Evolutionary conservation across 2,888 invertebrate genomes (phyloP).

Genomic region (Drosophila setosimentum): DNA sequence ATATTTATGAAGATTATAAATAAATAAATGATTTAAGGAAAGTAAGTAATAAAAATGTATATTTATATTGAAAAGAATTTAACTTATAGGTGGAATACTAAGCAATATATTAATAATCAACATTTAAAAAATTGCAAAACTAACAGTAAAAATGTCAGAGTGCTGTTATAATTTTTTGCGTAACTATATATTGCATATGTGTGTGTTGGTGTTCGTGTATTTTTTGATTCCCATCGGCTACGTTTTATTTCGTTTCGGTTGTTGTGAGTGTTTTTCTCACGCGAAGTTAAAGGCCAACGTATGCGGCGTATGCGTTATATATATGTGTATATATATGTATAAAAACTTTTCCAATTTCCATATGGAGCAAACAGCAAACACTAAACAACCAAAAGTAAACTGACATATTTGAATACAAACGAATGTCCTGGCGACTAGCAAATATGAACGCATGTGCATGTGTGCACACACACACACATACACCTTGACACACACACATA

Average conservation of each 20-base stretch:
- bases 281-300: slow-evolving; percentile 65
- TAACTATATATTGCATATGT: slow-evolving; percentile 11
- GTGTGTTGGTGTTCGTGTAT: slow-evolving; percentile 26
- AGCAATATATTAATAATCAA: not conserved
- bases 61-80: not conserved
- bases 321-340: slow-evolving; percentile 7
- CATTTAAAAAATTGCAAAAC: not conserved
- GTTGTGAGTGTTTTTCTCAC: slow-evolving; percentile 29
- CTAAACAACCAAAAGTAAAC: slow-evolving; percentile 58
- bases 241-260: slow-evolving; percentile 50
- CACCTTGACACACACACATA: not conserved
- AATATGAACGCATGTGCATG: slow-evolving; percentile 5
- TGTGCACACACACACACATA: not conserved
- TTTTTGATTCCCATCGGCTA: slow-evolving; percentile 50
- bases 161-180: not conserved
- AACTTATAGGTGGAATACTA: not conserved
- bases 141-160: not conserved
- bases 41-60: too few species aligned
- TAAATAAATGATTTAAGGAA: not conserved
- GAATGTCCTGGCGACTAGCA: slow-evolving; percentile 68
- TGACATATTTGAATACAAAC: slow-evolving; percentile 73
- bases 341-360: slow-evolving; percentile 77
- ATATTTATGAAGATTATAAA: not conserved
- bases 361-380: slow-evolving; percentile 57
- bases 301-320: slow-evolving; percentile 39